Percentiles rank a stretch among this genome's conserved stretches.
Evolutionary conservation across 2,113 vertebrate genomes (phyloP).

Genomic region (Nycticorax nycticorax): DNA sequence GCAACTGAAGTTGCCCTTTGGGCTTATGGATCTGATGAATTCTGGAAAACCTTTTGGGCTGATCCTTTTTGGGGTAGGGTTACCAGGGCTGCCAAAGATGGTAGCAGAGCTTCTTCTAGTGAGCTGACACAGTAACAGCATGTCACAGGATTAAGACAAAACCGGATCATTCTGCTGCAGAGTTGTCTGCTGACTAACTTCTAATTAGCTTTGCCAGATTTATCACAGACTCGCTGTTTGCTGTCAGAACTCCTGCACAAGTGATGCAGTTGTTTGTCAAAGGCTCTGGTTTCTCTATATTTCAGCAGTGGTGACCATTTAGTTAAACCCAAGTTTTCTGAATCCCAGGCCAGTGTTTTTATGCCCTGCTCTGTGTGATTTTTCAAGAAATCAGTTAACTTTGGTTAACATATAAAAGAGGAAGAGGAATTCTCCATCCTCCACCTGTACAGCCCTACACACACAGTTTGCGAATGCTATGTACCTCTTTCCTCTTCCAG

Average conservation of each 20-base stretch:
- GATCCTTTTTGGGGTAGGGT: background rate
- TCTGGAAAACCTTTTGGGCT: background rate
- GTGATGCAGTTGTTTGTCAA: background rate
- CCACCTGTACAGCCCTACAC: background rate
- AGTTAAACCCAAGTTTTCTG: background rate
- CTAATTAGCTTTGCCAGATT: background rate
- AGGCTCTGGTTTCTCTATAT: background rate
- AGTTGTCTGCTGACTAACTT: background rate
- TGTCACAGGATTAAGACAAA: background rate
- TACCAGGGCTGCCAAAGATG: background rate
- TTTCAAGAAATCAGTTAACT: background rate
- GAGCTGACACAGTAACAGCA: background rate
- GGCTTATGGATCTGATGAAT: background rate
- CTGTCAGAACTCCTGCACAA: background rate
- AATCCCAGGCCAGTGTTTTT: background rate
- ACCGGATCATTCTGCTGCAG: background rate
- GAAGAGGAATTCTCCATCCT: background rate
- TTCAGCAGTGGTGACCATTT: background rate
- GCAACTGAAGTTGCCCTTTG: background rate
- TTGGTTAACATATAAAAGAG: background rate
- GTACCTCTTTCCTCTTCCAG: background rate
- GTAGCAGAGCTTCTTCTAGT: background rate
- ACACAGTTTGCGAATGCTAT: background rate
- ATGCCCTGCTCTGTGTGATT: background rate
- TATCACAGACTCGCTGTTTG: background rate